Conservation (phyloP, 2,888 invertebrate genomes). For the Cephus nigrinus region DNA sequence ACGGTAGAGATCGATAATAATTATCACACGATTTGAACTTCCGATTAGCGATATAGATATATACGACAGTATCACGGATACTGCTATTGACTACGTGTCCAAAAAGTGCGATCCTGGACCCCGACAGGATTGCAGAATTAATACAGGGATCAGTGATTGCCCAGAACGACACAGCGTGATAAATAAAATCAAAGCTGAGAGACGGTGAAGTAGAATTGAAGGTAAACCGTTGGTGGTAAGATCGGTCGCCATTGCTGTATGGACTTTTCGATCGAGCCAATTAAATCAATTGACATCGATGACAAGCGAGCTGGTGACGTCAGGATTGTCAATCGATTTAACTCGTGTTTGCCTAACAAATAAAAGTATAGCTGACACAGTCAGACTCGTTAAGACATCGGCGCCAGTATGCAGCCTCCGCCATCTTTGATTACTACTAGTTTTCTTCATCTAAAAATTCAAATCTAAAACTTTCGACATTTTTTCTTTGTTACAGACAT, state of each 20-base stretch:
- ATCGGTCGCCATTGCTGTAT: constrained; percentile 1
- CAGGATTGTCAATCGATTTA: constrained; percentile 20
- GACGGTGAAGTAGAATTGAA: background rate
- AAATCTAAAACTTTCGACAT: background rate
- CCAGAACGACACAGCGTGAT: background rate
- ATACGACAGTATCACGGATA: background rate
- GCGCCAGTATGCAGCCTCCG: background rate
- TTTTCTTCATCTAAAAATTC: background rate
- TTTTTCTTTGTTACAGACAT: constrained; percentile 69
- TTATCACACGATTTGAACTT: background rate
- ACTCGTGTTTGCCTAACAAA: constrained; percentile 10
- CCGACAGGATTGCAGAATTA: too few relatives aligned
- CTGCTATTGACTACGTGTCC: too few relatives aligned
- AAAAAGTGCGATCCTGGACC: too few relatives aligned
- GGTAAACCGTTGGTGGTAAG: constrained; percentile 4
- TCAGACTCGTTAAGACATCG: background rate
- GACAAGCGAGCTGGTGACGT: constrained; percentile 23
- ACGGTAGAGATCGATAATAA: background rate
- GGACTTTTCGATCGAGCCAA: constrained; percentile 4
- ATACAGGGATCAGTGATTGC: too few relatives aligned
- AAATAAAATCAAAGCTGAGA: background rate
- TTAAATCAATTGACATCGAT: constrained; percentile 8
- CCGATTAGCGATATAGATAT: background rate
- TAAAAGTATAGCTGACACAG: background rate
- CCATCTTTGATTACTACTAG: constrained; percentile 9